Evolutionary conservation across 2,888 invertebrate species (phyloP), one percentile per base, ranked within the genome.

Genomic region (Drosophila neotestacea): DNA sequence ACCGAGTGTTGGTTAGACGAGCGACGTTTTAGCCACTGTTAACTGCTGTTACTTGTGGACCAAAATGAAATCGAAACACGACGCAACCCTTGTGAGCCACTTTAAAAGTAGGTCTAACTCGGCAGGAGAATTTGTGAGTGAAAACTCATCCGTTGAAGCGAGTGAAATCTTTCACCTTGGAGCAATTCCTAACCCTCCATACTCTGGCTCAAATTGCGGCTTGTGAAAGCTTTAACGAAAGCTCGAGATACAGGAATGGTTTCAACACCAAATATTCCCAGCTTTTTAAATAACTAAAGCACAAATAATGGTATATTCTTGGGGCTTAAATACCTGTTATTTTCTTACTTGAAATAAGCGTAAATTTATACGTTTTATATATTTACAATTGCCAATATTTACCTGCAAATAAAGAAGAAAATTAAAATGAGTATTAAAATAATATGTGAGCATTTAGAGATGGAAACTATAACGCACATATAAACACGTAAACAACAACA

Each of bases 321-420:
- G 46, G 47, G 59, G 55, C 69, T 38, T 11, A 80, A 86, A 85
- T 85, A 85, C 86, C 85, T 88, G 84, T 64, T 66, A 47, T 71
- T 65, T 54, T 54, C 10, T 44, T 28, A 34, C 30, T 41, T n/a
- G 38, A 66, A 55, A 13, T 22, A 42, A 42, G 36, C 10, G 6
- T n/a, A 34, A 38, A 44, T 56, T 61, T 67, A 10, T 6, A 11
- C 11, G 4, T 4, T 50, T 27, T 27, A 22, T 7, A 6, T 4
- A 6, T 36, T 13, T 42, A 11, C 27, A 7, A 22, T 30, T 46
- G 69, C 60, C 77, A 77, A 83, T 85, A 88, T 59, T 87, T 87
- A 87, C 86, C 86, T 89, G 86, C 6, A 89, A 86, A 28, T 72
- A 87, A 63, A 85, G 9, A 70, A 68, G 27, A 30, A 34, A 36